Conservation (phyloP, 2,888 invertebrate genomes). For the Caenorhabditis plicata region DNA sequence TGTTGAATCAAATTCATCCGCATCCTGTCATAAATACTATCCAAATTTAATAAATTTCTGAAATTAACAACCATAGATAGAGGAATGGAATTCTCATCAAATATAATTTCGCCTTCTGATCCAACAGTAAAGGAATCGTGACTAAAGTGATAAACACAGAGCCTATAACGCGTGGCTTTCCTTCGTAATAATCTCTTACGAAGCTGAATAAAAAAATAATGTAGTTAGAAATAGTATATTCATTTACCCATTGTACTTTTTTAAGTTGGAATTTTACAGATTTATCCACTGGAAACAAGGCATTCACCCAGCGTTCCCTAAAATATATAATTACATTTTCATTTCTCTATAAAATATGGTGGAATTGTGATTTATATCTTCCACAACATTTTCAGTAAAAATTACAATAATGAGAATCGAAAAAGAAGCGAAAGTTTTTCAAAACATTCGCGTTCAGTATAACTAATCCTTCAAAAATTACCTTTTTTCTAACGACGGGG, state of each 20-base stretch:
- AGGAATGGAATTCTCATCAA: conserved; percentile 23
- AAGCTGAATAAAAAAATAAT: conserved; percentile 14
- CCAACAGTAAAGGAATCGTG: conserved; percentile 20
- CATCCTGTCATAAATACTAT: conserved; percentile 15
- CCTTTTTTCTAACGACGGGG: conserved; percentile 17
- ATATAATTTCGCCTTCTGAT: conserved; percentile 17
- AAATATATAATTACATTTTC: conserved; percentile 3
- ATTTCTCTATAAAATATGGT: too few relatives aligned
- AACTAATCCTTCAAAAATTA: background rate
- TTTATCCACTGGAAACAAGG: conserved; percentile 14
- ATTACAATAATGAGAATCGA: background rate
- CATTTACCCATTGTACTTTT: conserved; percentile 20
- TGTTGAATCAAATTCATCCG: conserved; percentile 34
- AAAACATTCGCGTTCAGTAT: too few relatives aligned
- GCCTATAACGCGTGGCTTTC: conserved; percentile 35
- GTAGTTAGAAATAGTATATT: background rate
- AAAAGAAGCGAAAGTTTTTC: too few relatives aligned
- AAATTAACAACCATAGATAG: conserved; percentile 23
- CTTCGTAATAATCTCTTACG: conserved; percentile 28
- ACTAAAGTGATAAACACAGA: conserved; percentile 42
- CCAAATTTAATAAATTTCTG: background rate
- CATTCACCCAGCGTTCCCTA: conserved; percentile 14
- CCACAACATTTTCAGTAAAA: too few relatives aligned
- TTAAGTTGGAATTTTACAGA: conserved; percentile 18
- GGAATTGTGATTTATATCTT: too few relatives aligned